Conservation (phyloP, 2,113 vertebrate genomes). For the Apteryx owenii region DNA sequence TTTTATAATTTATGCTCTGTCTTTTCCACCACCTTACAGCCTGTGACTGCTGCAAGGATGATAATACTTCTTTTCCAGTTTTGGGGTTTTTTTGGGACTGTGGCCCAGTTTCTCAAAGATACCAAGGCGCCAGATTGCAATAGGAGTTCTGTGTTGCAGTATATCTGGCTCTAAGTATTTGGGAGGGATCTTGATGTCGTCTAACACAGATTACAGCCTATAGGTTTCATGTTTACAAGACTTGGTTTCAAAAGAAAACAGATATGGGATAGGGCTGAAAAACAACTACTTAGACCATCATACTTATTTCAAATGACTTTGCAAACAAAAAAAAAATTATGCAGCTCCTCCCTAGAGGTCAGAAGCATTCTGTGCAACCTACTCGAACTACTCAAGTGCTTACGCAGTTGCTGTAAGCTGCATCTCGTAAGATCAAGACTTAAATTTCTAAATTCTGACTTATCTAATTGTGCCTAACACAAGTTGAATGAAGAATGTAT, state of each 20-base stretch:
- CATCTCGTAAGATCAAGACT: not conserved
- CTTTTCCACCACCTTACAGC: not conserved
- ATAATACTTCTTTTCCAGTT: constrained; percentile 1
- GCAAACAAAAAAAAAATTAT: not conserved
- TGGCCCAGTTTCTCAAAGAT: constrained; percentile 42
- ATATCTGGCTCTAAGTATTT: constrained; percentile 38
- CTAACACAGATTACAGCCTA: constrained; percentile 45
- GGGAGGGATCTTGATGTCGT: not conserved
- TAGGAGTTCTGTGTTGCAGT: constrained; percentile 48
- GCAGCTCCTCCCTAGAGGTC: not conserved
- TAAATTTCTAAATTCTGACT: not conserved
- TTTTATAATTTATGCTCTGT: not conserved
- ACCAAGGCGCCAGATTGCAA: constrained; percentile 53
- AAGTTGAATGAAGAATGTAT: not conserved
- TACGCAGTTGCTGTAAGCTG: not conserved
- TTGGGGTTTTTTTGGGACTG: not conserved
- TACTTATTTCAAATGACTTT: not conserved
- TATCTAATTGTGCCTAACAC: not conserved
- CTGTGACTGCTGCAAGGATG: constrained; percentile 10
- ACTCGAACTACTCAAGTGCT: not conserved
- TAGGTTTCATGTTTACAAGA: constrained; percentile 36
- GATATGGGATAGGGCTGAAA: not conserved
- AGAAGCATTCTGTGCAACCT: not conserved
- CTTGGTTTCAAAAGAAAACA: not conserved
- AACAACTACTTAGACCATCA: not conserved